Evolutionary conservation across 2,888 invertebrate species (phyloP), one percentile per base, ranked within the genome.

Genomic region (Ectemnius continuus): DNA sequence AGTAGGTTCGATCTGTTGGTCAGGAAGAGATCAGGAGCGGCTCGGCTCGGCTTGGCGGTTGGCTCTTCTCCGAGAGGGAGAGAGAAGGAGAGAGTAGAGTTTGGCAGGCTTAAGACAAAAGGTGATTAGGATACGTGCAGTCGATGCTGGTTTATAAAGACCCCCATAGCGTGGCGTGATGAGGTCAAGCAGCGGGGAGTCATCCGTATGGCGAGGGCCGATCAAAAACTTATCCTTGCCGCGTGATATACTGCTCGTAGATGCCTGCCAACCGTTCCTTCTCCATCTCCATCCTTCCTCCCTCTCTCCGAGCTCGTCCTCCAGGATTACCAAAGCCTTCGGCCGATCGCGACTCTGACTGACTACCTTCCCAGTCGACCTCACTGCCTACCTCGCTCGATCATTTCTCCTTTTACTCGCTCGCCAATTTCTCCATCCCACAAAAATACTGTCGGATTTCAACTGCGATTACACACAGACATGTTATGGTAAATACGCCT

Each of bases 151-250:
- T 85, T 85, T 86, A 87, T 86, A 88, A 85, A 88, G 89, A 89
- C 89, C 89, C 89, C 89, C 87, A 89, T 88, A 85, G 89, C 86
- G 89, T 86, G 79, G 88, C 86, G 86, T 89, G 89, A 89, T 89
- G 89, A 89, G 89, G 89, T 89, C 89, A 89, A 89, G 80, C 89
- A 88, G 88, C 89, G 80, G 89, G 89, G 87, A 86, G 89, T 88
- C 88, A 87, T 80, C 81, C 84, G 85, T 83, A 85, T 76, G 85
- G 82, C 82, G 80, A 81, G 79, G 83, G 79, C 86, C 85, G 89
- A 89, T 90, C 88, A 88, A 89, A 89, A 89, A 88, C 85, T 87
- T 89, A 88, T 89, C 86, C 83, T 84, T 83, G 80, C 78, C 77
- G 79, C 83, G 86, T 89, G 88, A 89, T 89, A 89, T 88, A 88